Evolutionary conservation across 2,797 vertebrate genomes (phyloP).

Genomic region (Aulostomus chinensis): DNA sequence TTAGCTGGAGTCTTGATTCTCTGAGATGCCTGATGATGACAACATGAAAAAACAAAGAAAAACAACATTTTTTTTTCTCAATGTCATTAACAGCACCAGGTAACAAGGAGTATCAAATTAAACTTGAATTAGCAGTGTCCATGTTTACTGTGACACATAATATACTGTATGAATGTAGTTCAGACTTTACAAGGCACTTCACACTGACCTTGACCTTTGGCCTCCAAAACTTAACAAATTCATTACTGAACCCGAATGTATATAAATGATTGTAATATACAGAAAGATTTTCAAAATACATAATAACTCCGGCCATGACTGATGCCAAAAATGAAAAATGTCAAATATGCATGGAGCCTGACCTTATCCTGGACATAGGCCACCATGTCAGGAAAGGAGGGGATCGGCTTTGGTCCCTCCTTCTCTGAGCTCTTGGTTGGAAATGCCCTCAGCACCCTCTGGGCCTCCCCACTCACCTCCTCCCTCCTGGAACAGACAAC

Average conservation of each 20-base stretch:
- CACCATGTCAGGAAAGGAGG: conserved; percentile 96
- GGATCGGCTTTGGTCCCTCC: conserved; percentile 87
- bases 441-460: conserved; percentile 85
- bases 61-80: neutral
- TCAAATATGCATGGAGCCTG: conserved; percentile 19
- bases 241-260: too few relatives aligned
- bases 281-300: too few relatives aligned
- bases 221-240: too few relatives aligned
- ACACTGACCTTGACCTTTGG: too few relatives aligned
- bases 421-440: conserved; percentile 85
- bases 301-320: too few relatives aligned
- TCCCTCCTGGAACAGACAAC: conserved; percentile 82
- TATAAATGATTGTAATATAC: too few relatives aligned
- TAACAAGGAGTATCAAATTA: too few relatives aligned
- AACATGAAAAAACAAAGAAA: conserved; percentile 4
- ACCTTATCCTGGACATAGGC: conserved; percentile 97
- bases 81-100: too few relatives aligned
- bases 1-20: conserved; percentile 96
- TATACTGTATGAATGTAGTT: too few relatives aligned
- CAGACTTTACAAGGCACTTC: too few relatives aligned
- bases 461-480: conserved; percentile 93
- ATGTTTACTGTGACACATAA: too few relatives aligned
- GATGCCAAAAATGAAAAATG: neutral
- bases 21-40: conserved; percentile 87
- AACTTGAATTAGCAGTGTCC: too few relatives aligned